These are phyloP conservation scores for Indicator maculatus DNA, from an alignment of 2,113 vertebrate species.

Conservation along the genomic window DNA sequence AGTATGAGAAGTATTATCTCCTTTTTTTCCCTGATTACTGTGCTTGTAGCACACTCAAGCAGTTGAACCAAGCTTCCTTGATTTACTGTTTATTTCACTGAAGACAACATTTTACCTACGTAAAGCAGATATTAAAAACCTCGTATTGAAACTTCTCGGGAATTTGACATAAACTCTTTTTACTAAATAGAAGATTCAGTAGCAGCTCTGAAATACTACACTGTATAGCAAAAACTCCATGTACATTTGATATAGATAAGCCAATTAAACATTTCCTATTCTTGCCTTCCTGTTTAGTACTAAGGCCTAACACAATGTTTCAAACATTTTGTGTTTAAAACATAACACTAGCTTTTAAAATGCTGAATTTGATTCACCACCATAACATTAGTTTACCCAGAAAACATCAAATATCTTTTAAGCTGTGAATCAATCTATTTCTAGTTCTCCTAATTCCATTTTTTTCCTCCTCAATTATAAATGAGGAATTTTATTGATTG, in stretches of 20 bases:
- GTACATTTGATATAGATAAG: slow-evolving; percentile 43
- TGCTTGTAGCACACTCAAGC: not conserved
- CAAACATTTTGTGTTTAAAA: not conserved
- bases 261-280: slow-evolving; percentile 64
- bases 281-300: slow-evolving; percentile 45
- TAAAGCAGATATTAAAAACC: slow-evolving; percentile 7
- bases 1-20: not conserved
- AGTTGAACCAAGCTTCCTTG: not conserved
- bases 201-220: slow-evolving; percentile 9
- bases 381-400: not conserved
- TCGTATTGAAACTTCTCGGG: slow-evolving; percentile 16
- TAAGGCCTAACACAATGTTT: not conserved
- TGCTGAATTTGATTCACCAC: not conserved
- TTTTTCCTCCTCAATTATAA: not conserved
- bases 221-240: not conserved
- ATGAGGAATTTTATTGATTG: not conserved
- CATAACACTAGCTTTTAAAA: slow-evolving; percentile 7
- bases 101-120: not conserved
- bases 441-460: not conserved
- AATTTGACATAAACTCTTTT: slow-evolving; percentile 1
- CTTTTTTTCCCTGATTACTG: slow-evolving; percentile 17
- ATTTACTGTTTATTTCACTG: slow-evolving; percentile 37
- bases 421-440: not conserved
- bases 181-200: slow-evolving; percentile 26
- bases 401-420: not conserved